Conservation (phyloP, 2,888 invertebrate species). For the Diplolepis rosae region DNA sequence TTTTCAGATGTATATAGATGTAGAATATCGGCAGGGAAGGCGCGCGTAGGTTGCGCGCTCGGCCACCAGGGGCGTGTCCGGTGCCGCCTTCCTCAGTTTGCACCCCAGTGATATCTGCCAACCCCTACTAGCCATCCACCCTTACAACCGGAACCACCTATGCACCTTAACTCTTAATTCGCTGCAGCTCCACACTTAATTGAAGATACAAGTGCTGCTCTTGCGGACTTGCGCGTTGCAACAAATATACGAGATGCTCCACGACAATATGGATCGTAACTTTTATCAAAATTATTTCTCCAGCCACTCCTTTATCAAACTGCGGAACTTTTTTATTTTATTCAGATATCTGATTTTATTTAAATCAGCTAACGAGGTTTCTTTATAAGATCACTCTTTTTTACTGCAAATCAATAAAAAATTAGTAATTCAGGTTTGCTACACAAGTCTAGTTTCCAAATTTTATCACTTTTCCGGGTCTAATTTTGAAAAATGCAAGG, state of each 20-base stretch:
- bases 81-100: slow-evolving; percentile 68
- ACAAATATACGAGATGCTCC: slow-evolving; percentile 17
- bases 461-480: too few relatives aligned
- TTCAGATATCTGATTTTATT: too few relatives aligned
- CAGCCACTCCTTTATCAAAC: not conserved
- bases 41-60: slow-evolving; percentile 69
- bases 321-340: too few relatives aligned
- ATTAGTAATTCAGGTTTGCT: too few relatives aligned
- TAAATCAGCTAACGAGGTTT: too few relatives aligned
- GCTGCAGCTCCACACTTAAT: slow-evolving; percentile 52
- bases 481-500: too few relatives aligned
- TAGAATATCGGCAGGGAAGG: slow-evolving; percentile 61
- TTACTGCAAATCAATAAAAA: too few relatives aligned
- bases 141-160: slow-evolving; percentile 50
- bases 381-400: too few relatives aligned
- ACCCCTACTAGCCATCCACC: slow-evolving; percentile 55
- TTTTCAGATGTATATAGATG: slow-evolving; percentile 57
- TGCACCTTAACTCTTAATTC: slow-evolving; percentile 68
- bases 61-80: slow-evolving; percentile 71
- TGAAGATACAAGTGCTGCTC: slow-evolving; percentile 29
- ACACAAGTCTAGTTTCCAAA: too few relatives aligned
- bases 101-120: slow-evolving; percentile 62
- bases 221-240: slow-evolving; percentile 55
- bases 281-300: not conserved
- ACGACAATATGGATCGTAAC: slow-evolving; percentile 37